A percentile compares a stretch with the other conserved stretches of the same genome.
Conservation (phyloP, 2,113 vertebrate genomes). For the Callipepla squamata region DNA sequence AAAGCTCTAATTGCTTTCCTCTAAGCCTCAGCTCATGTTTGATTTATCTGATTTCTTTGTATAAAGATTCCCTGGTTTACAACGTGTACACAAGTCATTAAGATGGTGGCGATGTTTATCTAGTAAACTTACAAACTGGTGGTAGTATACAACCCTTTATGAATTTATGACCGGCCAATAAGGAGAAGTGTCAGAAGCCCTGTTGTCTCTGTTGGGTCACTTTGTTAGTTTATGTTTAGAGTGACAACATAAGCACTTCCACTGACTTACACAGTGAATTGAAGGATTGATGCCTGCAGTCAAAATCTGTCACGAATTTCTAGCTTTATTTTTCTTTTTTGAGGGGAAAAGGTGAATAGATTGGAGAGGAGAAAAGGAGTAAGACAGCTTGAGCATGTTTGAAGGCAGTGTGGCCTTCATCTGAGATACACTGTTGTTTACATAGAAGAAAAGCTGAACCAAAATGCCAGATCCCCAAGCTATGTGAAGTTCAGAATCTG, state of each 20-base stretch:
- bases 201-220: slow-evolving; percentile 65
- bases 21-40: slow-evolving; percentile 75
- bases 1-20: slow-evolving; percentile 78
- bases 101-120: slow-evolving; percentile 86
- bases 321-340: neutral
- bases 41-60: slow-evolving; percentile 82
- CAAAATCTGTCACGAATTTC: slow-evolving; percentile 48
- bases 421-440: slow-evolving; percentile 51
- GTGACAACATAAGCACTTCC: slow-evolving; percentile 21
- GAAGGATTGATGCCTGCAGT: slow-evolving; percentile 15
- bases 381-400: slow-evolving; percentile 33
- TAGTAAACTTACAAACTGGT: slow-evolving; percentile 80
- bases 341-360: slow-evolving; percentile 24
- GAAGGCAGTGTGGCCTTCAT: slow-evolving; percentile 47
- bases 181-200: slow-evolving; percentile 78
- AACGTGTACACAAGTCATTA: slow-evolving; percentile 85
- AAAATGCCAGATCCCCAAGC: slow-evolving; percentile 61
- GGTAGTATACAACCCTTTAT: slow-evolving; percentile 76
- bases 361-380: neutral
- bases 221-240: slow-evolving; percentile 59
- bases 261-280: slow-evolving; percentile 13
- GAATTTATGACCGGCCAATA: slow-evolving; percentile 87
- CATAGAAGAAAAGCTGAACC: slow-evolving; percentile 46
- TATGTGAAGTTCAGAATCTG: slow-evolving; percentile 68
- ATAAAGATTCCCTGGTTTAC: slow-evolving; percentile 84